phyloP scores from a whole-genome alignment of 2,888 invertebrate genomes.

The Drosophila hamatofila region DNA sequence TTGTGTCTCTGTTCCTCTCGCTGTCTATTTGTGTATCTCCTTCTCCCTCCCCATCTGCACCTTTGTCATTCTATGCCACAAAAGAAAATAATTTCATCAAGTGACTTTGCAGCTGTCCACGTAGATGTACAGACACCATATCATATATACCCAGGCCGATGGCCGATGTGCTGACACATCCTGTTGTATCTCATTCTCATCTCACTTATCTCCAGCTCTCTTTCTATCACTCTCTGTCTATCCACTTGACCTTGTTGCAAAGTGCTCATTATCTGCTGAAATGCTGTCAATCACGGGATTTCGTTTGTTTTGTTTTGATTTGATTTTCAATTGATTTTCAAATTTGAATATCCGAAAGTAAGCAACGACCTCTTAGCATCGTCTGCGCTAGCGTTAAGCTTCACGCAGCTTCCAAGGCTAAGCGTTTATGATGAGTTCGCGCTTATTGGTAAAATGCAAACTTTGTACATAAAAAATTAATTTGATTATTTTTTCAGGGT shows the following conservation, averaged over 20 bases:
- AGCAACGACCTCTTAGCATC: conserved; percentile 18
- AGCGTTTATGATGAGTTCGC: conserved; percentile 70
- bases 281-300: conserved; percentile 80
- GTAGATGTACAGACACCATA: conserved; percentile 11
- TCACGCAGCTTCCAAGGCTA: conserved; percentile 33
- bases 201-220: conserved; percentile 8
- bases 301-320: conserved; percentile 73
- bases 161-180: conserved; percentile 47
- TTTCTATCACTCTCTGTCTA: conserved; percentile 4
- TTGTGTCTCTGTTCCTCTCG: neutral
- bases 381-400: conserved; percentile 48
- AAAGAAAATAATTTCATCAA: conserved; percentile 64
- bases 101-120: conserved; percentile 38
- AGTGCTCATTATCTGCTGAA: conserved; percentile 77
- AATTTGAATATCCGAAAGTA: conserved; percentile 67
- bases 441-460: conserved; percentile 71
- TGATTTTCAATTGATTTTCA: conserved; percentile 78
- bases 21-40: too few species aligned
- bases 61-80: conserved; percentile 28
- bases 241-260: conserved; percentile 34
- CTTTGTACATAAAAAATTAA: conserved; percentile 79
- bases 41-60: neutral
- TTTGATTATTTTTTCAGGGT: conserved; percentile 67
- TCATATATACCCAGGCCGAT: conserved; percentile 22
- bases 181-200: conserved; percentile 24